These are phyloP conservation scores for Falco biarmicus DNA, from an alignment of 2,797 vertebrate species.

Conservation along the genomic window DNA sequence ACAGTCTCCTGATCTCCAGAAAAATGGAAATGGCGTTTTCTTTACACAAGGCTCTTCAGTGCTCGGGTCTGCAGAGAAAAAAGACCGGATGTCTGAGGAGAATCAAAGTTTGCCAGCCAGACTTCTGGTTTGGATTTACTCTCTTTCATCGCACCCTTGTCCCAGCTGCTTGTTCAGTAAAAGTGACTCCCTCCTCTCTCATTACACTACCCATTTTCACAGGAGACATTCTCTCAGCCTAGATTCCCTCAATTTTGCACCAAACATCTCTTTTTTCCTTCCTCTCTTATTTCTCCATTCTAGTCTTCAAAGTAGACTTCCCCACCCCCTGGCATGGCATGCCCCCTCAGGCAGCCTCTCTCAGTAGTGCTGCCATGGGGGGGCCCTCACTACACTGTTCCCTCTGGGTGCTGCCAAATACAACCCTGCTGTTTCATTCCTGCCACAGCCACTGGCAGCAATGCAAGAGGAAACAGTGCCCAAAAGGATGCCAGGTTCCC, in stretches of 20 bases:
- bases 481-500: not conserved
- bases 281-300: not conserved
- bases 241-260: not conserved
- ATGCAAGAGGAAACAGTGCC: not conserved
- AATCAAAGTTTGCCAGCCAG: slow-evolving; percentile 3
- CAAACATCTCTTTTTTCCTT: not conserved
- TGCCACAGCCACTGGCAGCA: not conserved
- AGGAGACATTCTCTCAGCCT: not conserved
- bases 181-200: not conserved
- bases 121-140: slow-evolving; percentile 32
- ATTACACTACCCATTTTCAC: not conserved
- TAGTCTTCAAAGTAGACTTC: not conserved
- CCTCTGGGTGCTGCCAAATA: not conserved
- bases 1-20: not conserved
- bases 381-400: fast-evolving
- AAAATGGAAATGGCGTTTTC: not conserved
- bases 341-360: fast-evolving
- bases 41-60: not conserved
- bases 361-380: not conserved
- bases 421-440: not conserved
- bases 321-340: fast-evolving
- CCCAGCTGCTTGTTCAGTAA: not conserved
- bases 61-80: not conserved
- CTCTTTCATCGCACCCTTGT: slow-evolving; percentile 22
- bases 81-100: not conserved